phyloP scores from a whole-genome alignment of 30 jellyfish, hydroid and myxozoan genomes.

The Aurelia aurita region DNA sequence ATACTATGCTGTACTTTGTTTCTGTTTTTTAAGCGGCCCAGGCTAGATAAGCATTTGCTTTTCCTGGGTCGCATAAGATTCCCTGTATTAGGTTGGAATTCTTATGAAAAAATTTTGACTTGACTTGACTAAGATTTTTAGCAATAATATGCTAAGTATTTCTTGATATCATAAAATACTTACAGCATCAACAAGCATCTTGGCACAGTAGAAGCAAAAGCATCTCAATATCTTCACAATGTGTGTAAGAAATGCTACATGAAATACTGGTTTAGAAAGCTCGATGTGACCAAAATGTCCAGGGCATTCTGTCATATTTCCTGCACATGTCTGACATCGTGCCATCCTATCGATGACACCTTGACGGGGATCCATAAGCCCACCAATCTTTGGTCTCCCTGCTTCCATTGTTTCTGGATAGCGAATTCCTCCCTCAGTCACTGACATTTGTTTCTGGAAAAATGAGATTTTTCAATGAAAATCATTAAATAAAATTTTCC shows the following conservation, averaged over 20 bases:
- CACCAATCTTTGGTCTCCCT: constrained; percentile 94
- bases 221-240: constrained; percentile 91
- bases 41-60: too few relatives aligned
- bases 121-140: too few relatives aligned
- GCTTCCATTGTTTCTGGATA: constrained; percentile 99
- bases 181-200: constrained; percentile 88
- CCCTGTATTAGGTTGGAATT: too few relatives aligned
- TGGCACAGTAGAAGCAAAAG: constrained; percentile 96
- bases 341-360: constrained; percentile 93
- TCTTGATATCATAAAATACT: neutral
- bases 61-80: too few relatives aligned
- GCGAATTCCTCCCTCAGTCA: constrained; percentile 92
- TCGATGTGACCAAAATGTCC: constrained; percentile 99
- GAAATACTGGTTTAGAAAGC: constrained; percentile 98
- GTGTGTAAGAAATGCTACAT: constrained; percentile 84
- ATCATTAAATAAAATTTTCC: neutral
- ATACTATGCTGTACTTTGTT: too few relatives aligned
- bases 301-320: constrained; percentile 98
- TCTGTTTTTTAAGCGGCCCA: too few relatives aligned
- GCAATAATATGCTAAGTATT: too few relatives aligned
- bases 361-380: constrained; percentile 99
- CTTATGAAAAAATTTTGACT: too few relatives aligned
- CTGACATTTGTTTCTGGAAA: constrained; percentile 92
- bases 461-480: neutral
- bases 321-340: constrained; percentile 99